phyloP scores from a whole-genome alignment of 1,140 invertebrate genomes.

The Drosophila ironensis region DNA sequence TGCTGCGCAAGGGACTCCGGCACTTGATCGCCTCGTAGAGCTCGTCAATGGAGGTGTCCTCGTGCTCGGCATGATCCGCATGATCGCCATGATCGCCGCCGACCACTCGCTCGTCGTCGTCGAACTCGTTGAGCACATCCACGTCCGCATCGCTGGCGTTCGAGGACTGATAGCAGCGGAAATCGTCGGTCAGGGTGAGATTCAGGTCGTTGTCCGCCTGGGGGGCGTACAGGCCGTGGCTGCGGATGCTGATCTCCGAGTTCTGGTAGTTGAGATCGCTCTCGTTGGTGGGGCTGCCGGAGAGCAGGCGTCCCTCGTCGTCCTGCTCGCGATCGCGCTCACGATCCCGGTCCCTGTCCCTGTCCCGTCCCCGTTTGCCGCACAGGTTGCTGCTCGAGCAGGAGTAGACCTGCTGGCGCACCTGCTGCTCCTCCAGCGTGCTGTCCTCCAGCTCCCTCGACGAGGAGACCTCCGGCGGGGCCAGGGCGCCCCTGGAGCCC shows the following conservation, averaged over 20 bases:
- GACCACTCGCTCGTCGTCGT: slow-evolving; percentile 47
- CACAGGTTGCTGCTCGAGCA: slow-evolving; percentile 60
- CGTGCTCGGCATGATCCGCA: slow-evolving; percentile 23
- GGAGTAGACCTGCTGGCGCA: slow-evolving; percentile 44
- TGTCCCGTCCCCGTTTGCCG: slow-evolving; percentile 73
- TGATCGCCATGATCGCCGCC: slow-evolving; percentile 10
- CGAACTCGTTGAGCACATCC: slow-evolving; percentile 72
- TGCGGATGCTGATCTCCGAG: slow-evolving; percentile 85
- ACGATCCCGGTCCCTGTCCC: slow-evolving; percentile 82
- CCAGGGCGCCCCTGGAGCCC: not conserved
- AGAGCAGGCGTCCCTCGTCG: slow-evolving; percentile 45
- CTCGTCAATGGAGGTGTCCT: slow-evolving; percentile 77
- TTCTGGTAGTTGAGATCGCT: slow-evolving; percentile 86
- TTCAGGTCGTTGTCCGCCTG: slow-evolving; percentile 82
- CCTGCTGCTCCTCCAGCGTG: slow-evolving; percentile 30
- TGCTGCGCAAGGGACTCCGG: slow-evolving; percentile 50
- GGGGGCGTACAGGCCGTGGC: slow-evolving; percentile 84
- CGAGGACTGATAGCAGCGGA: slow-evolving; percentile 79
- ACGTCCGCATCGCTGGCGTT: slow-evolving; percentile 77
- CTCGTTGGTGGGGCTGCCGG: slow-evolving; percentile 84
- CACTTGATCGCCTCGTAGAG: slow-evolving; percentile 80
- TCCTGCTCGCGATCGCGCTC: slow-evolving; percentile 41
- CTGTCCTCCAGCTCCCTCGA: slow-evolving; percentile 5
- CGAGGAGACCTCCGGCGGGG: not conserved
- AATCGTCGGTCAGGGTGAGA: slow-evolving; percentile 75